Evolutionary conservation across 2,113 vertebrate genomes (phyloP).

Genomic region (Zingel zingel): DNA sequence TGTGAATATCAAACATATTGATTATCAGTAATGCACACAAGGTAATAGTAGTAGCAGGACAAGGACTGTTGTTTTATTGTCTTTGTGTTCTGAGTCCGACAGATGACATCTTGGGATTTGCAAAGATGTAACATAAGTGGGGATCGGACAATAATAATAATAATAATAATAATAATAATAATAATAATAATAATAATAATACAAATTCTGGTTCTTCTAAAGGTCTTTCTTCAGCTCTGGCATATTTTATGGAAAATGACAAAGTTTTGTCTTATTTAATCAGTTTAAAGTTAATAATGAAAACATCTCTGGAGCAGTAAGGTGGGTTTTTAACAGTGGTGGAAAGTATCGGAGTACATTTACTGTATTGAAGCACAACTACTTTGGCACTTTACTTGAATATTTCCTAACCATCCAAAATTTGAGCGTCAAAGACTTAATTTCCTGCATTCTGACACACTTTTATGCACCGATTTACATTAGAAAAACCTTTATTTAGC

Average conservation of each 20-base stretch:
- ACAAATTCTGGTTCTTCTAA: no score
- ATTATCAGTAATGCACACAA: not conserved
- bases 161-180: no score
- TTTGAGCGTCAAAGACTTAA: no score
- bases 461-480: no score
- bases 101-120: not conserved
- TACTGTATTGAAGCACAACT: not conserved
- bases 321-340: not conserved
- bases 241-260: not conserved
- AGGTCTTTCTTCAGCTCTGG: not conserved
- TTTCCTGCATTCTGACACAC: no score
- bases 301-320: not conserved
- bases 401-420: no score
- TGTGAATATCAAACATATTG: no score
- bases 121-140: not conserved
- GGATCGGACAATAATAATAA: not conserved
- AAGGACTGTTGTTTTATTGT: not conserved
- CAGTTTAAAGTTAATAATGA: not conserved
- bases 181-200: no score
- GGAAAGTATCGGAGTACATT: not conserved
- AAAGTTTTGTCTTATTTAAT: not conserved
- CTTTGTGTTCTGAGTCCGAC: not conserved
- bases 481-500: no score
- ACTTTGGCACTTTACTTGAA: not conserved
- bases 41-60: not conserved